A percentile compares a stretch with the other conserved stretches of the same genome.
These are phyloP conservation scores for Drosophila conformis DNA, from an alignment of 2,888 invertebrate species.

Conservation along the genomic window DNA sequence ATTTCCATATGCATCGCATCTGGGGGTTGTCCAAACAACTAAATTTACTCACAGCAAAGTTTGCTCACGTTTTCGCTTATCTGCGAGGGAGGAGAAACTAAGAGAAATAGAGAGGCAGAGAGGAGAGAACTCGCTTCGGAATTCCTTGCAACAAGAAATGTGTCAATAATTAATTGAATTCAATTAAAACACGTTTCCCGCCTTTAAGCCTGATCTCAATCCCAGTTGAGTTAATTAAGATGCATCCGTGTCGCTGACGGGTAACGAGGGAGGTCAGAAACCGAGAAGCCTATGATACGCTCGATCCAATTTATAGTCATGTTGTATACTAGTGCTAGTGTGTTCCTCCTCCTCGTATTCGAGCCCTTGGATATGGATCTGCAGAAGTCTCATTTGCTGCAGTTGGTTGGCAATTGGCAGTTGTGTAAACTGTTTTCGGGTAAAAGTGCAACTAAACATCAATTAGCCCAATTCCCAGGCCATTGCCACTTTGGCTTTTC, in stretches of 20 bases:
- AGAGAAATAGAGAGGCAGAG: neutral
- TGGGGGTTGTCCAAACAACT: constrained; percentile 21
- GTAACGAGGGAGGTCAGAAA: constrained; percentile 21
- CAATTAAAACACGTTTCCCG: constrained; percentile 76
- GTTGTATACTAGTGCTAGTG: constrained; percentile 42
- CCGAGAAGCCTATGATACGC: constrained; percentile 2
- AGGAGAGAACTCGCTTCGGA: constrained; percentile 49
- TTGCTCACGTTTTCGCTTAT: constrained; percentile 65
- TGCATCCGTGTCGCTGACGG: constrained; percentile 73
- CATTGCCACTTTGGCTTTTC: constrained; percentile 59
- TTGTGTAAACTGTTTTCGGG: constrained; percentile 79
- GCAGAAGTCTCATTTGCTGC: constrained; percentile 41
- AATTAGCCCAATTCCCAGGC: constrained; percentile 84
- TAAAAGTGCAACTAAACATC: constrained; percentile 84
- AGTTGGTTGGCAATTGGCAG: constrained; percentile 34
- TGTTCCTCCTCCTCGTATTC: constrained; percentile 2
- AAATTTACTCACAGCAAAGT: constrained; percentile 43
- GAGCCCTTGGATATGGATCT: constrained; percentile 47
- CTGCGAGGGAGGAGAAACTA: constrained; percentile 25
- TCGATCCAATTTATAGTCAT: constrained; percentile 42
- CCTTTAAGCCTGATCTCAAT: constrained; percentile 22
- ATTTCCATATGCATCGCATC: constrained; percentile 67
- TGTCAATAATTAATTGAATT: constrained; percentile 85
- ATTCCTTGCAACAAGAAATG: constrained; percentile 77
- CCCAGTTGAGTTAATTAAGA: constrained; percentile 76